Evolutionary conservation across 2,113 vertebrate genomes (phyloP), one percentile per base, ranked within the genome.

Genomic region (Stigmatopora argus): DNA sequence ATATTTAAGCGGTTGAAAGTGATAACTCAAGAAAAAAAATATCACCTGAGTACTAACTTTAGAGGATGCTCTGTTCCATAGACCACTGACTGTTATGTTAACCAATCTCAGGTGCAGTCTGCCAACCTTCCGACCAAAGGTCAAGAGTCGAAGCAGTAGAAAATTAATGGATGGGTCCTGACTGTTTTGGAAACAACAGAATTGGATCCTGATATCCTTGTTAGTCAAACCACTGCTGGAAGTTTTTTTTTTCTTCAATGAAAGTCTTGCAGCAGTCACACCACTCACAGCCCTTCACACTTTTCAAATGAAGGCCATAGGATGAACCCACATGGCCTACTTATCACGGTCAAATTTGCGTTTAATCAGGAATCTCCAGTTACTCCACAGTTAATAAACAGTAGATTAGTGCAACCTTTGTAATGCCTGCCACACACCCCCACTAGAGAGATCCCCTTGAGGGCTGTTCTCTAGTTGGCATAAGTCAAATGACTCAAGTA

Each of bases 291-390:
- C 78, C 78, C 89, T 89, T 90, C 87, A 84, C 87, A 90, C 89
- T 86, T 41, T 41, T 87, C 88, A 83, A 87, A 71, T 67, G 71
- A 79, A 78, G 81, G 79, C 90, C 84, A 85, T 91, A 89, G 91
- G 92, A 85, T 88, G 78, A 75, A 71, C 82, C 62, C 78, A 80
- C 71, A 73, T 89, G 77, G 77, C 44, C 73, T 74, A 70, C 70
- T 83, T 78, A 91, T 92, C 85, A 79, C 73, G 81, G 87, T 89
- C 89, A 95, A 95, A 95, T 96, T 93, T 95, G 92, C 85, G 89
- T 94, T 96, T 95, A 96, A 98, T 97, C 92, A 84, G 90, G 91
- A 89, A 89, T 94, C 93, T 95, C 93, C 89, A 87, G 92, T 95
- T 94, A 92, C 93, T 87, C 88, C 85, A 88, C 90, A 91, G 92